A percentile compares a stretch with the other conserved stretches of the same genome.
Evolutionary conservation across 2,113 vertebrate species (phyloP).

Genomic region (Ondatra zibethicus): DNA sequence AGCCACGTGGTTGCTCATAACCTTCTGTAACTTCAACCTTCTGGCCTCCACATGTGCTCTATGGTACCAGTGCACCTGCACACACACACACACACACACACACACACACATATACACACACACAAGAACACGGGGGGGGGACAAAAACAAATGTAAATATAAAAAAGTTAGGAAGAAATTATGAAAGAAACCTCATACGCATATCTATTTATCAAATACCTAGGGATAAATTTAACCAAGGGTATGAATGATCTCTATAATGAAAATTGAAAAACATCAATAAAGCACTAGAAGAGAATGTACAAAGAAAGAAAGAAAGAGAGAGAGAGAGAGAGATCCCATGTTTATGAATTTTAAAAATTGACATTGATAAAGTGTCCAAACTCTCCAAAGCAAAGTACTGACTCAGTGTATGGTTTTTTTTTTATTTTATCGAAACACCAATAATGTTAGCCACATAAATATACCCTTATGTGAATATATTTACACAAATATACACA

Average conservation of each 20-base stretch:
- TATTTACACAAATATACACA: not conserved
- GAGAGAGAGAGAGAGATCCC: no score
- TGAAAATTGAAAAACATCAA: not conserved
- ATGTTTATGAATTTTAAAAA: not conserved
- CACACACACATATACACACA: not conserved
- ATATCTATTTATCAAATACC: not conserved
- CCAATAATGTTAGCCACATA: not conserved
- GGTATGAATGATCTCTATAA: not conserved
- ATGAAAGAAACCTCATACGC: not conserved
- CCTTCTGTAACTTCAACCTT: not conserved
- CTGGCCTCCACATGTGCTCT: not conserved
- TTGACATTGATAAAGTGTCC: not conserved
- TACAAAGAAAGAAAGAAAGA: not conserved
- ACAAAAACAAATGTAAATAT: not conserved
- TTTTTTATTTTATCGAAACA: not conserved
- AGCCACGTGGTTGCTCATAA: not conserved
- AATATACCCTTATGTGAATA: not conserved
- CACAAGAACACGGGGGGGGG: rapidly evolving
- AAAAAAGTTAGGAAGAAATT: not conserved
- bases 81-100: not conserved
- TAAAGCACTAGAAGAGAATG: not conserved
- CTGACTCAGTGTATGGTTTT: not conserved
- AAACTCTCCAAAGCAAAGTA: not conserved
- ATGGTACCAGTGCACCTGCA: not conserved
- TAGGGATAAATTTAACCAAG: not conserved